These are phyloP conservation scores for Elaphurus davidianus DNA, from an alignment of 2,113 vertebrate species.

Conservation along the genomic window DNA sequence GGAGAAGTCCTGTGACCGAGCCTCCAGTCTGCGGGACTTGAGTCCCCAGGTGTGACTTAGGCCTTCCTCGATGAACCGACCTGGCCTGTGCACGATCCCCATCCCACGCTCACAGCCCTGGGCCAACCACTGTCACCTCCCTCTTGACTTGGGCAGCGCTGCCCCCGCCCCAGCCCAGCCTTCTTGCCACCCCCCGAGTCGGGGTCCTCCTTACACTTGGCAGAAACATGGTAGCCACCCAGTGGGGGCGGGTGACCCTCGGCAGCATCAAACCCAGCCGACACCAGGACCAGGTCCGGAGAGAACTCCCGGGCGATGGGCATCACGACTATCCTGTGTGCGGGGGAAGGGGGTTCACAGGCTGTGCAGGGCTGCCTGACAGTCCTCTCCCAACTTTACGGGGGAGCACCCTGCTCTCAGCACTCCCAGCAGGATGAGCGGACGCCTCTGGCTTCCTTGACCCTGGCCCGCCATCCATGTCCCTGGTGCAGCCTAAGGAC, in stretches of 20 bases:
- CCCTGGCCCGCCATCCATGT: neutral
- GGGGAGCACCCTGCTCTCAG: neutral
- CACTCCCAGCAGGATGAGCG: neutral
- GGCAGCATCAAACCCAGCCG: slow-evolving; percentile 92
- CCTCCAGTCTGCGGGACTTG: neutral
- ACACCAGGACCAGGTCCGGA: slow-evolving; percentile 94
- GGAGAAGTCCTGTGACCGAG: neutral
- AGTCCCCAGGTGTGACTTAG: neutral
- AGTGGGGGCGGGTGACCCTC: slow-evolving; percentile 89
- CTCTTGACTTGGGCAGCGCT: neutral
- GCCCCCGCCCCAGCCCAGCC: neutral
- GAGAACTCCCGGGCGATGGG: slow-evolving; percentile 93
- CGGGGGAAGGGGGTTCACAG: neutral
- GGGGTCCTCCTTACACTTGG: slow-evolving; percentile 90
- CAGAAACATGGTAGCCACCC: slow-evolving; percentile 94
- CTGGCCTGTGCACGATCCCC: neutral
- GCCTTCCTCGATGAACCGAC: neutral
- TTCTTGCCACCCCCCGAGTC: neutral
- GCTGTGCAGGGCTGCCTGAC: neutral
- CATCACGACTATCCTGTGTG: slow-evolving; percentile 91
- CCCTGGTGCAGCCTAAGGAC: neutral
- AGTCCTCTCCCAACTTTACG: neutral
- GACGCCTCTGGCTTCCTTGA: neutral
- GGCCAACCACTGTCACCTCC: neutral
- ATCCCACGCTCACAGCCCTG: neutral